A percentile compares a stretch with the other conserved stretches of the same genome.
Evolutionary conservation across 2,888 invertebrate species (phyloP).

Genomic region (Sphaeridia pumilis): DNA sequence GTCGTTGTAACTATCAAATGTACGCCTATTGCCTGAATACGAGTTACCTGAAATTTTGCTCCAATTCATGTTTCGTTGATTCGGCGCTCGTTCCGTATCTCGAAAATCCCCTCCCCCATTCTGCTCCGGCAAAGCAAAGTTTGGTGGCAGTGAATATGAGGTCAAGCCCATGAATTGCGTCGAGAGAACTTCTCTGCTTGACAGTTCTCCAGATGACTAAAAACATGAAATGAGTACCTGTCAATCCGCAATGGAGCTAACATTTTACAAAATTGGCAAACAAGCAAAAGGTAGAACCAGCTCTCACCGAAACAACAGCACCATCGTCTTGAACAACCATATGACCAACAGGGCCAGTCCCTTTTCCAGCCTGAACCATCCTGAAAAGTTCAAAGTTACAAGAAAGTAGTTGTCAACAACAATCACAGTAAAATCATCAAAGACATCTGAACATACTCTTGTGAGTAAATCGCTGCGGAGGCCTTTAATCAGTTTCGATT

Average conservation of each 20-base stretch:
- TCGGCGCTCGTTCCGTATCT: no score
- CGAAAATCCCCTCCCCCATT: neutral
- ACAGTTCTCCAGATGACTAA: neutral
- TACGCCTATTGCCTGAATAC: no score
- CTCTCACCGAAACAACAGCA: neutral
- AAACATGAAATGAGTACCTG: neutral
- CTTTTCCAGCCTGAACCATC: neutral
- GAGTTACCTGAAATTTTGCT: neutral
- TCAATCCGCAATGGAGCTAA: neutral
- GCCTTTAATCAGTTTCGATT: no score
- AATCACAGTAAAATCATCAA: no score
- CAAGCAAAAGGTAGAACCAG: neutral
- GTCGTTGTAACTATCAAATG: no score
- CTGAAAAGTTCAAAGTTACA: no score
- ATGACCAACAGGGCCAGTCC: neutral
- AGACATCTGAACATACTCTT: no score
- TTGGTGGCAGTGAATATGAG: neutral
- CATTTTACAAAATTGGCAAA: neutral
- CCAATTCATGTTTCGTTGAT: neutral
- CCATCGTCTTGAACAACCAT: slow-evolving; percentile 1
- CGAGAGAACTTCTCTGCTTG: neutral
- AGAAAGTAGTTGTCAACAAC: no score
- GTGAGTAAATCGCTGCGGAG: no score
- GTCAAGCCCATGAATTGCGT: neutral
- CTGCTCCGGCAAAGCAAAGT: neutral